phyloP scores from a whole-genome alignment of 2,888 invertebrate genomes.

The Tipula vernalis region DNA sequence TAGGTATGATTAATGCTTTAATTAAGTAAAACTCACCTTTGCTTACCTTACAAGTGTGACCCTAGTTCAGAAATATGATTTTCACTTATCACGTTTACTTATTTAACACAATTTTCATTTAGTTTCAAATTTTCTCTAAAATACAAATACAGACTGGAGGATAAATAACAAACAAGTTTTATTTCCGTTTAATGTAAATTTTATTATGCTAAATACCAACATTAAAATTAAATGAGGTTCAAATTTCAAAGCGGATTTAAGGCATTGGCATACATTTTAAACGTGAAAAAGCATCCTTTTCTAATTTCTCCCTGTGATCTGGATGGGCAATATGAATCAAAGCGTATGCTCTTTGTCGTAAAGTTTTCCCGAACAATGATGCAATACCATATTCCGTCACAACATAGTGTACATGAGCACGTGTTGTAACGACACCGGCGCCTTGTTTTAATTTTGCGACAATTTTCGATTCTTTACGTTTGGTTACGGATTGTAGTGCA shows the following conservation, averaged over 20 bases:
- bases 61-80: not conserved
- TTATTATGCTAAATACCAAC: too few species aligned
- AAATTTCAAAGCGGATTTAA: constrained; percentile 11
- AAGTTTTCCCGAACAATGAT: constrained; percentile 73
- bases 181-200: too few species aligned
- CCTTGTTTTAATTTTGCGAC: constrained; percentile 69
- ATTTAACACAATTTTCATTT: not conserved
- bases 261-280: constrained; percentile 58
- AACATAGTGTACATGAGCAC: constrained; percentile 86
- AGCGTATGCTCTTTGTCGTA: constrained; percentile 80
- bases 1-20: not conserved
- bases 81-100: not conserved
- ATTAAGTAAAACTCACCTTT: not conserved
- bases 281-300: constrained; percentile 78
- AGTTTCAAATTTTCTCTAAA: not conserved
- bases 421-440: constrained; percentile 88
- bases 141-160: too few species aligned
- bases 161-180: too few species aligned
- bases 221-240: too few species aligned
- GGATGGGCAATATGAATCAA: constrained; percentile 85
- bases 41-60: not conserved
- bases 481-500: constrained; percentile 70
- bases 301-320: constrained; percentile 66
- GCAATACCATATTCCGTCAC: constrained; percentile 94
- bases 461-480: constrained; percentile 73